Conservation (phyloP, 2,888 invertebrate species). For the Scaptomyza flava region DNA sequence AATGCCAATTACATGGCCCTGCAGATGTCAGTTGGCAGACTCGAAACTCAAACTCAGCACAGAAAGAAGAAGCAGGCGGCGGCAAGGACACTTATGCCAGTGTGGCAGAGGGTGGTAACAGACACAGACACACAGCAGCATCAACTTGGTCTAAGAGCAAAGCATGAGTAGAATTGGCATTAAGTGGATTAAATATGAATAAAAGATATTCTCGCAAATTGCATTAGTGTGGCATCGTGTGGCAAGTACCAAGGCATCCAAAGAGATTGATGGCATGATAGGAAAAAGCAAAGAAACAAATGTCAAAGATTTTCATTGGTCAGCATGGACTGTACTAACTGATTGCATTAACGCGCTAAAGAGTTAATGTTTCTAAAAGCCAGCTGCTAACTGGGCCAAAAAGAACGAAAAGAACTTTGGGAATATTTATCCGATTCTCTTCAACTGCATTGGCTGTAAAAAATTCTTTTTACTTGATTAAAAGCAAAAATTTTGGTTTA, state of each 20-base stretch:
- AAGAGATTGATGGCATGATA: conserved; percentile 43
- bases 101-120: conserved; percentile 16
- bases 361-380: conserved; percentile 14
- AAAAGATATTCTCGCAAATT: conserved; percentile 76
- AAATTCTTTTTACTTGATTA: background rate
- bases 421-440: background rate
- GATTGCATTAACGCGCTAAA: conserved; percentile 44
- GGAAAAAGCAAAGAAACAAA: conserved; percentile 1
- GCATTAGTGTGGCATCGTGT: conserved; percentile 57
- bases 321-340: conserved; percentile 27
- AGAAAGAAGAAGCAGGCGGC: conserved; percentile 18
- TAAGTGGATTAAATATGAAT: conserved; percentile 79
- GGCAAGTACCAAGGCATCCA: conserved; percentile 16
- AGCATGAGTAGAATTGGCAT: conserved; percentile 61
- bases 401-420: background rate
- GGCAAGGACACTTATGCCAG: conserved; percentile 27
- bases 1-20: conserved; percentile 76
- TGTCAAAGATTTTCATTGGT: conserved; percentile 25
- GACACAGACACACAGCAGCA: conserved; percentile 21
- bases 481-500: background rate
- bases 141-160: conserved; percentile 14
- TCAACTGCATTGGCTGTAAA: too few relatives aligned
- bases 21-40: conserved; percentile 69
- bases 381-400: background rate
- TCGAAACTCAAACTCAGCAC: conserved; percentile 13